Evolutionary conservation across 2,113 vertebrate species (phyloP).

Genomic region (Cepphus grylle): DNA sequence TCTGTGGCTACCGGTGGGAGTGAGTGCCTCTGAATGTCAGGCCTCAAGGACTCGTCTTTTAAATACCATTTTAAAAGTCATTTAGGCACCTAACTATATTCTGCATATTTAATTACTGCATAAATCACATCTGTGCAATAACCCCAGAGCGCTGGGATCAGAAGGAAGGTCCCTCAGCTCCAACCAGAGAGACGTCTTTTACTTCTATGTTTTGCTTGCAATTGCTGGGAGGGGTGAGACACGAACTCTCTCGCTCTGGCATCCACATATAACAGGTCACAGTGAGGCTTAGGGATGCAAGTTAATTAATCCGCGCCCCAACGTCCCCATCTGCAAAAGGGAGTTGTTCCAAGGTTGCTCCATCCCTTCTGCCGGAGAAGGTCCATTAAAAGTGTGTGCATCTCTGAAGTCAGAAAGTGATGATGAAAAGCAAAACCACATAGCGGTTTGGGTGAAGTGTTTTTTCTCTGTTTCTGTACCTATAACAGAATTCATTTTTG

Average conservation of each 20-base stretch:
- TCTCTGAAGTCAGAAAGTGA: neutral
- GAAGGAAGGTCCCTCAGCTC: neutral
- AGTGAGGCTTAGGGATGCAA: neutral
- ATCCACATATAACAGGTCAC: neutral
- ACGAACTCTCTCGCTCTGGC: neutral
- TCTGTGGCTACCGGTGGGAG: neutral
- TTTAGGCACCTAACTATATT: neutral
- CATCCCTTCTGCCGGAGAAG: neutral
- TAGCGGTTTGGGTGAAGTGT: neutral
- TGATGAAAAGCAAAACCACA: neutral
- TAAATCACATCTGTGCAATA: neutral
- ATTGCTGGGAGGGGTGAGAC: neutral
- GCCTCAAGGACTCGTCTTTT: neutral
- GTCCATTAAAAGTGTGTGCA: neutral
- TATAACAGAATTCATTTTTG: neutral
- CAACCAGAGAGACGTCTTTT: neutral
- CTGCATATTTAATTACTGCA: conserved; percentile 16
- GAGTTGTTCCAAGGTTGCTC: neutral
- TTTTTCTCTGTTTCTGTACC: neutral
- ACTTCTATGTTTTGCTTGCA: neutral
- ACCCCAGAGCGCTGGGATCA: neutral
- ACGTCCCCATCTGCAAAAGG: neutral
- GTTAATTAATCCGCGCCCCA: neutral
- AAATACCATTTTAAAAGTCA: neutral
- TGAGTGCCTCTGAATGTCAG: neutral